Evolutionary conservation across 92 coral and sea anemone genomes (phyloP).

Genomic region (Micromussa lordhowensis): DNA sequence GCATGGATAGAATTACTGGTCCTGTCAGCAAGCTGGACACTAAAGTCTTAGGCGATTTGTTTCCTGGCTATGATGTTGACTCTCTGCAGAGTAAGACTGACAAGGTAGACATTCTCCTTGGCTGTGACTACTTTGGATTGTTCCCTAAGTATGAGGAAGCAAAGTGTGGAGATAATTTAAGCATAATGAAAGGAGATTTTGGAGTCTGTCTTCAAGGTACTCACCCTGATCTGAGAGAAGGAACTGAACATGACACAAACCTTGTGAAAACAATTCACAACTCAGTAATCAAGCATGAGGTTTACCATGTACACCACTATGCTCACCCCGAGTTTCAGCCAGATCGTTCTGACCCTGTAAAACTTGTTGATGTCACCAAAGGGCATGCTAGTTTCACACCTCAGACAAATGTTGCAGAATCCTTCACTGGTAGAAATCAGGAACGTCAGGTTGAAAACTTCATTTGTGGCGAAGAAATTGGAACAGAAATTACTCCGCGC

Average conservation of each 20-base stretch:
- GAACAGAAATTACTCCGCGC: slow-evolving; percentile 64
- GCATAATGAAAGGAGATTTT: slow-evolving; percentile 77
- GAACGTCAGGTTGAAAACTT: slow-evolving; percentile 42
- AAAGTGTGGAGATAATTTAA: too few relatives aligned
- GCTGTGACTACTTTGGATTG: slow-evolving; percentile 73
- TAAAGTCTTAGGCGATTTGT: slow-evolving; percentile 55
- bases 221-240: slow-evolving; percentile 58
- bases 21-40: slow-evolving; percentile 61
- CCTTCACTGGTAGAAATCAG: slow-evolving; percentile 16
- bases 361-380: slow-evolving; percentile 4
- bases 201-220: slow-evolving; percentile 84
- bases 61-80: slow-evolving; percentile 69
- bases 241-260: slow-evolving; percentile 61
- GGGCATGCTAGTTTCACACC: slow-evolving; percentile 37
- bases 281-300: slow-evolving; percentile 39
- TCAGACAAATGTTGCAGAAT: slow-evolving; percentile 17
- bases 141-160: slow-evolving; percentile 75
- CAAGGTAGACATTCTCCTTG: slow-evolving; percentile 63
- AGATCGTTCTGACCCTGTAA: not conserved
- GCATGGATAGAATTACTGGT: slow-evolving; percentile 78
- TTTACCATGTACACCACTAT: slow-evolving; percentile 41
- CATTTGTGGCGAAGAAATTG: slow-evolving; percentile 70
- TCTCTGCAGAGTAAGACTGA: slow-evolving; percentile 69
- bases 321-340: slow-evolving; percentile 66
- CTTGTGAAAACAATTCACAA: slow-evolving; percentile 73